Evolutionary conservation across 2,113 vertebrate genomes (phyloP).

Genomic region (Propithecus coquereli): DNA sequence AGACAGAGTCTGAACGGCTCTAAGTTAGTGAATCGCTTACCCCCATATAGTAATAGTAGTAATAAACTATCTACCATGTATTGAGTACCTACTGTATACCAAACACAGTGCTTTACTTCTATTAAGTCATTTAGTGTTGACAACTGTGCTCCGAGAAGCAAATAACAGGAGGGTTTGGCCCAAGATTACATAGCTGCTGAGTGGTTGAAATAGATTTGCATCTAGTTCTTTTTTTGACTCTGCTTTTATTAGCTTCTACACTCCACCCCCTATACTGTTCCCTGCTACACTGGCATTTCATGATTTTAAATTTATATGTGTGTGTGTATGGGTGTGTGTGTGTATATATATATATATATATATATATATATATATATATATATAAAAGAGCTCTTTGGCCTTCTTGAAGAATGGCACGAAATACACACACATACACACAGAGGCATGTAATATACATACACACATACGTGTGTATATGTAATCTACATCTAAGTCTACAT

Average conservation of each 20-base stretch:
- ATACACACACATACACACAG: background rate
- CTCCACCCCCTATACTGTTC: background rate
- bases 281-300: background rate
- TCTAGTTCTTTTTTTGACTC: background rate
- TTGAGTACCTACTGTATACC: background rate
- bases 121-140: background rate
- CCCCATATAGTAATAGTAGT: background rate
- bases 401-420: background rate
- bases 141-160: background rate
- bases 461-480: accelerated
- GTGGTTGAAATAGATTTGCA: background rate
- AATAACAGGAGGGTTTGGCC: background rate
- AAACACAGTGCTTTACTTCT: background rate
- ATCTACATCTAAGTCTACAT: background rate
- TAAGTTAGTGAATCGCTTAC: background rate
- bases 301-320: background rate
- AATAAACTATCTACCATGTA: background rate
- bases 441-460: background rate
- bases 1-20: background rate
- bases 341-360: no score
- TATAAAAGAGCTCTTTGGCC: background rate
- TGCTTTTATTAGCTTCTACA: background rate
- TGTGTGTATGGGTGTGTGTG: no score
- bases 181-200: background rate
- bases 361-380: no score